phyloP scores from a whole-genome alignment of 2,888 invertebrate species.

The Drosophila demipolita region DNA sequence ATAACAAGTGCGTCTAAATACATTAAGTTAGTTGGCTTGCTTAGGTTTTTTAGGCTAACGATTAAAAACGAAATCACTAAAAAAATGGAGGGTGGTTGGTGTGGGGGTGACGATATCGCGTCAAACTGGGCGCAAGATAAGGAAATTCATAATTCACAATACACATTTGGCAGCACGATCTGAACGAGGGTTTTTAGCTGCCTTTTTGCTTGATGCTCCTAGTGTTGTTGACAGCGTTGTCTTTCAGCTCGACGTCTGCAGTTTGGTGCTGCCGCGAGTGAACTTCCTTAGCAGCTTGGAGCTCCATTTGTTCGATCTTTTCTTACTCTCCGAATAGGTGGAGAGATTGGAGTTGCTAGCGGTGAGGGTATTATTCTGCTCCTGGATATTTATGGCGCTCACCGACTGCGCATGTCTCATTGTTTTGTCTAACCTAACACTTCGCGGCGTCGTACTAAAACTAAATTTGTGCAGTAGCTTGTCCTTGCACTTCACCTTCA shows the following conservation, averaged over 20 bases:
- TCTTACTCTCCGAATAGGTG: constrained; percentile 66
- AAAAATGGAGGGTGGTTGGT: constrained; percentile 52
- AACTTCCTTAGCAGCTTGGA: constrained; percentile 74
- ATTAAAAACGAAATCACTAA: constrained; percentile 64
- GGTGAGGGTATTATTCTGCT: constrained; percentile 57
- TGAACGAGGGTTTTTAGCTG: constrained; percentile 11
- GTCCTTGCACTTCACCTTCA: constrained; percentile 50
- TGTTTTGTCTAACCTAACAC: constrained; percentile 34
- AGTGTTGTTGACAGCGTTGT: background rate
- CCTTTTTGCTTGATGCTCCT: background rate
- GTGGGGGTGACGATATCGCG: constrained; percentile 30
- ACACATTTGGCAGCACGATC: constrained; percentile 15
- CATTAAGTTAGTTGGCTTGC: constrained; percentile 71
- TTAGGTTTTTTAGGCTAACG: constrained; percentile 54
- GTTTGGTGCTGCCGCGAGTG: constrained; percentile 72
- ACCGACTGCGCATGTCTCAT: constrained; percentile 75
- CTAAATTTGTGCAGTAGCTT: constrained; percentile 50
- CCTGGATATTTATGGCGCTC: constrained; percentile 68
- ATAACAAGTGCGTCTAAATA: constrained; percentile 76
- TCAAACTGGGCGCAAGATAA: constrained; percentile 41
- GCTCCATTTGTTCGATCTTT: constrained; percentile 71
- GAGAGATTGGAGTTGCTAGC: constrained; percentile 72
- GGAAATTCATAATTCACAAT: constrained; percentile 50
- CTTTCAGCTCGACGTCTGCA: constrained; percentile 67
- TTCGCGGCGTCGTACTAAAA: constrained; percentile 42